Percentiles rank a stretch among this genome's conserved stretches.
These are phyloP conservation scores for Arizona elegans DNA, from an alignment of 2,113 vertebrate species.

Conservation along the genomic window DNA sequence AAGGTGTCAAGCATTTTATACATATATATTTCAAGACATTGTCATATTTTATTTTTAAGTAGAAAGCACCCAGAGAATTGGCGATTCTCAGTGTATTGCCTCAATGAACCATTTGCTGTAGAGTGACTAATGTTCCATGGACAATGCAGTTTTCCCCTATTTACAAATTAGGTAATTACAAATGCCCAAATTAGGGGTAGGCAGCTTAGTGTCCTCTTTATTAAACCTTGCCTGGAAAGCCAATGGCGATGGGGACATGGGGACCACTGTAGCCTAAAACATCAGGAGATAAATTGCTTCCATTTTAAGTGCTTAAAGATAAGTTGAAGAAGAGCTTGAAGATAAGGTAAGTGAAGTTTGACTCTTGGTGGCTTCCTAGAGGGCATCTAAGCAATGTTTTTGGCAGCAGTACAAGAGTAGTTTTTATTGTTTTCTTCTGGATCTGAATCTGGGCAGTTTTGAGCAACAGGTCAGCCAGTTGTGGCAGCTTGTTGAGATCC, in stretches of 20 bases:
- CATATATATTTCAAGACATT: conserved; percentile 42
- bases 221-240: neutral
- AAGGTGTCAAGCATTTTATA: neutral
- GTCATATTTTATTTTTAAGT: conserved; percentile 37
- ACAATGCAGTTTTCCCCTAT: neutral
- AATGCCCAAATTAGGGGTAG: neutral
- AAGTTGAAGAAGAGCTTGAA: neutral
- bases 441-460: neutral
- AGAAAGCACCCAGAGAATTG: conserved; percentile 21
- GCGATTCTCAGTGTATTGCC: neutral
- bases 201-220: neutral
- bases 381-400: neutral
- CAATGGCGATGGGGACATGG: neutral
- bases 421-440: neutral
- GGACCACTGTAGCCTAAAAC: neutral
- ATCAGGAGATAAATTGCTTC: neutral
- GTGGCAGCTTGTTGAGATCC: neutral
- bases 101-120: conserved; percentile 23
- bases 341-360: neutral
- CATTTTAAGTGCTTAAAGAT: neutral
- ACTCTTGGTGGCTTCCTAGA: neutral
- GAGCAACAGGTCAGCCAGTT: neutral
- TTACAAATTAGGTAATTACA: neutral
- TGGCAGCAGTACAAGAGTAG: neutral
- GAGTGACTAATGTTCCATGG: neutral